phyloP scores from a whole-genome alignment of 2,888 invertebrate genomes.

The Gnatocerus cornutus region DNA sequence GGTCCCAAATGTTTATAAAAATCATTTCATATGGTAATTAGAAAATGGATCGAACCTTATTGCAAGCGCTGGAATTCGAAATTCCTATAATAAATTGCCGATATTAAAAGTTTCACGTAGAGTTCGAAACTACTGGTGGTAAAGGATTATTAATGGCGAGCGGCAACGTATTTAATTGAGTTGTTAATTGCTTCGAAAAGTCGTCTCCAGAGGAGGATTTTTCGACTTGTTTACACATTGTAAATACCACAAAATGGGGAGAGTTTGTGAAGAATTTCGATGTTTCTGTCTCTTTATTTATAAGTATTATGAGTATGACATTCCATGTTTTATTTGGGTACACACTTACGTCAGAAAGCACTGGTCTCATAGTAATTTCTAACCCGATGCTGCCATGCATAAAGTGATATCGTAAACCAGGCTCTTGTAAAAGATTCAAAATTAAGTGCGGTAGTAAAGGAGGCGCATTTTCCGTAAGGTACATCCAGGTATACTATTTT shows the following conservation, averaged over 20 bases:
- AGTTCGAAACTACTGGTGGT: constrained; percentile 36
- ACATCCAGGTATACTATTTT: too few species aligned
- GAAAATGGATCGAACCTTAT: constrained; percentile 17
- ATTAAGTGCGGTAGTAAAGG: constrained; percentile 19
- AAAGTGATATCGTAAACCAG: constrained; percentile 17
- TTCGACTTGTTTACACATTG: constrained; percentile 47
- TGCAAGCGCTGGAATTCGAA: constrained; percentile 23
- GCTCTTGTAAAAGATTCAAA: constrained; percentile 17
- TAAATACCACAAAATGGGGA: constrained; percentile 31
- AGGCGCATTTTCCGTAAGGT: constrained; percentile 8
- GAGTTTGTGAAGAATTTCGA: constrained; percentile 35
- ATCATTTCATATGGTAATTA: constrained; percentile 9
- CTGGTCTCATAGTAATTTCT: constrained; percentile 19
- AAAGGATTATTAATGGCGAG: constrained; percentile 44
- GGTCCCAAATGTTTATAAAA: not conserved
- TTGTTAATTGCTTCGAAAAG: constrained; percentile 48
- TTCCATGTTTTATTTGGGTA: constrained; percentile 25
- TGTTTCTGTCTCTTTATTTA: constrained; percentile 37
- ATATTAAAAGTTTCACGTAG: constrained; percentile 46
- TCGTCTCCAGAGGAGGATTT: constrained; percentile 40
- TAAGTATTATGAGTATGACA: not conserved
- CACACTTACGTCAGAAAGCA: constrained; percentile 16
- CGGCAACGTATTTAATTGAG: constrained; percentile 47
- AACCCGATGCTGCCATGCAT: constrained; percentile 5
- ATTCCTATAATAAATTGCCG: constrained; percentile 46